Conservation (phyloP, 2,797 vertebrate species). For the Synanceia verrucosa region DNA sequence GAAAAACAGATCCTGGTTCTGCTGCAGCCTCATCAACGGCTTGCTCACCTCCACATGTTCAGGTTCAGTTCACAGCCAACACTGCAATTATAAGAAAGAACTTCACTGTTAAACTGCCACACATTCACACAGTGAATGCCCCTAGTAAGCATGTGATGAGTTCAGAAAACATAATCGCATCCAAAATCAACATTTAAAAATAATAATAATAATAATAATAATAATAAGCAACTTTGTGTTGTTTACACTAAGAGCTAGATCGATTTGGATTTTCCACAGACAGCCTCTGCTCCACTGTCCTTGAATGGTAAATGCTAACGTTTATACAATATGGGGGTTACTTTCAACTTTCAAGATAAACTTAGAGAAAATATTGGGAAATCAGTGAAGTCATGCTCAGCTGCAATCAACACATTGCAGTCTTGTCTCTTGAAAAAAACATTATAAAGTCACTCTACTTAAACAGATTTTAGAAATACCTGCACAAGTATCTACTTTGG, state of each 20-base stretch:
- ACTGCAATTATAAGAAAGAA: slow-evolving; percentile 5
- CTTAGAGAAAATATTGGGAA: background rate
- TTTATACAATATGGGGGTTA: no score
- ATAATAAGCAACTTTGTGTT: no score
- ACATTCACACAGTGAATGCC: background rate
- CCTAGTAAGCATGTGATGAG: no score
- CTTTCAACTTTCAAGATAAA: no score
- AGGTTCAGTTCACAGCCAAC: slow-evolving; percentile 20
- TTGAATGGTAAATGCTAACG: no score
- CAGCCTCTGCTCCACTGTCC: no score
- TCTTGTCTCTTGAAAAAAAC: background rate
- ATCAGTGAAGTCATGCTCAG: background rate
- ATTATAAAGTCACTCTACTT: background rate
- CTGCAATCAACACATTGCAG: background rate
- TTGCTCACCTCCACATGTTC: slow-evolving; percentile 6
- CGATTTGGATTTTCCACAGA: no score
- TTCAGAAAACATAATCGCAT: slow-evolving; percentile 1
- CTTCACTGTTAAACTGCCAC: background rate
- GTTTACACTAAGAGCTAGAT: no score
- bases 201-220: no score
- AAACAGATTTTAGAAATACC: background rate
- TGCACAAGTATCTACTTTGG: background rate
- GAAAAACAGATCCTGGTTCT: background rate
- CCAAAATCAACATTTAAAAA: no score
- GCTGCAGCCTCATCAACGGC: slow-evolving; percentile 3